phyloP scores from a whole-genome alignment of 2,113 vertebrate genomes.

The Eulemur rufifrons region DNA sequence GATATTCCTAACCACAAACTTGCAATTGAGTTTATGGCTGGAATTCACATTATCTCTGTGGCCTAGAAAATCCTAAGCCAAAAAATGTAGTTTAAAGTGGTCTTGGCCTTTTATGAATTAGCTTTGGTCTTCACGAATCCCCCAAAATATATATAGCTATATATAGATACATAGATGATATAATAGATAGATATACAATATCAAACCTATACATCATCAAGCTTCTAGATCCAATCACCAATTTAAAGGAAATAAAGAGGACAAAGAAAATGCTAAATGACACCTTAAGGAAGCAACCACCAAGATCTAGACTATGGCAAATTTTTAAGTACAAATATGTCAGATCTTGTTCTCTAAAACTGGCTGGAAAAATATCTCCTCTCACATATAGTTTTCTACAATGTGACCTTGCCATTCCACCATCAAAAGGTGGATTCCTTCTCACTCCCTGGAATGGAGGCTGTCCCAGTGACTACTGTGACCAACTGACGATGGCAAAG shows the following conservation, averaged over 20 bases:
- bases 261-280: neutral
- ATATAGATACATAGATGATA: neutral
- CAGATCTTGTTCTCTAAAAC: conserved; percentile 4
- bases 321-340: neutral
- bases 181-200: neutral
- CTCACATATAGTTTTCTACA: neutral
- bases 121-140: neutral
- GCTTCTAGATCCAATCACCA: neutral
- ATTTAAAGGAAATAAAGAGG: neutral
- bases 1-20: neutral
- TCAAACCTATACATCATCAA: neutral
- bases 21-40: neutral
- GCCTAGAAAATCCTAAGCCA: neutral
- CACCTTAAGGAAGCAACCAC: neutral
- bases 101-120: neutral
- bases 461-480: neutral
- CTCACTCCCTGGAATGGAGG: neutral
- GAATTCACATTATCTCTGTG: neutral
- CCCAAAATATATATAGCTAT: neutral
- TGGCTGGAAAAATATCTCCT: neutral
- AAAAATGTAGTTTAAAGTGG: neutral
- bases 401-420: neutral
- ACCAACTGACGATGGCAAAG: neutral
- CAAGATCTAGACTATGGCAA: neutral
- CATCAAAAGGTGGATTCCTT: neutral